These are phyloP conservation scores for Bradysia coprophila DNA, from an alignment of 1,140 invertebrate species.

Conservation along the genomic window DNA sequence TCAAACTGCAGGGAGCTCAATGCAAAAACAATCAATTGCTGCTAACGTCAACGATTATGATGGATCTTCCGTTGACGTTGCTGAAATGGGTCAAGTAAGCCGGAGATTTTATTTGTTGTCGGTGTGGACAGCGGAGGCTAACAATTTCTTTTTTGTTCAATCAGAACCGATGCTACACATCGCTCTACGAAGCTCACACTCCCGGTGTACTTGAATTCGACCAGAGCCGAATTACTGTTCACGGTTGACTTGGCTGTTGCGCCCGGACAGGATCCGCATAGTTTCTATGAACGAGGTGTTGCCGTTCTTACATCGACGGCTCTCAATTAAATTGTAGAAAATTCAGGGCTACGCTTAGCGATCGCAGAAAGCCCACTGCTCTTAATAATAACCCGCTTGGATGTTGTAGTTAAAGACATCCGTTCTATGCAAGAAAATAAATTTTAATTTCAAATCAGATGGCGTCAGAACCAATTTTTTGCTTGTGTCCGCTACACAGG, in stretches of 20 bases:
- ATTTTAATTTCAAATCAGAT: no score
- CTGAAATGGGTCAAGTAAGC: conserved; percentile 67
- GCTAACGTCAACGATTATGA: conserved; percentile 86
- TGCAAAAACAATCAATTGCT: conserved; percentile 79
- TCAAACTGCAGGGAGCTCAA: conserved; percentile 89
- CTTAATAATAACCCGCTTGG: no score
- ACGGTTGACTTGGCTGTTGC: conserved; percentile 86
- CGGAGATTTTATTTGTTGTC: no score
- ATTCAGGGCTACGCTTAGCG: no score
- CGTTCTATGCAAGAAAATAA: no score
- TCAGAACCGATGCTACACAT: conserved; percentile 28
- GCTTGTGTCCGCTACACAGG: no score
- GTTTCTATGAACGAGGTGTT: conserved; percentile 94
- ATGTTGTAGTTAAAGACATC: no score
- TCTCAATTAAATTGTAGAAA: conserved; percentile 75
- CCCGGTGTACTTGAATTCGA: conserved; percentile 94
- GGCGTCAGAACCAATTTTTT: no score
- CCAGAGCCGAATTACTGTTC: conserved; percentile 84
- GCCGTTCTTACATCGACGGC: conserved; percentile 82
- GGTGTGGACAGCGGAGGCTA: neutral
- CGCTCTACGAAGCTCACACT: conserved; percentile 57
- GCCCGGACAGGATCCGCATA: conserved; percentile 68
- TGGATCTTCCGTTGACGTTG: conserved; percentile 73
- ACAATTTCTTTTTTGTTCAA: conserved; percentile 6
- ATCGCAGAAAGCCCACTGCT: no score